Conservation (phyloP, 2,888 invertebrate genomes). For the Chloroclysta siterata region DNA sequence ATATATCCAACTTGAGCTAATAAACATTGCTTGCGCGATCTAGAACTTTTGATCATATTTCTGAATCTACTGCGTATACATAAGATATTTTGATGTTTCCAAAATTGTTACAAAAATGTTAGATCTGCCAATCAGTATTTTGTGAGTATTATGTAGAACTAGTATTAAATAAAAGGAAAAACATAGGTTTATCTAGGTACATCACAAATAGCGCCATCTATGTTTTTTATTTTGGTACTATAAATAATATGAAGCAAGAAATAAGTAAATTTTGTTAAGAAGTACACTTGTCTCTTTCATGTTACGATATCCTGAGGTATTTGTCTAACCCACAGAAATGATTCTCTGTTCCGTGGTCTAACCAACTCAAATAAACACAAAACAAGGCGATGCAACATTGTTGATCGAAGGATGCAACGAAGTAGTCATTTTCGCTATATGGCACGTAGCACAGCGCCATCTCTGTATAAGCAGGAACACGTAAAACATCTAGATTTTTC, state of each 20-base stretch:
- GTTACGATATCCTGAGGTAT: background rate
- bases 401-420: too few relatives aligned
- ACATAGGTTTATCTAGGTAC: background rate
- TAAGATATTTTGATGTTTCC: background rate
- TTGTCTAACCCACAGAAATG: too few relatives aligned
- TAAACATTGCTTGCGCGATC: conserved; percentile 44
- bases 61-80: background rate
- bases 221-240: background rate
- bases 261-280: too few relatives aligned
- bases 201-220: conserved; percentile 15
- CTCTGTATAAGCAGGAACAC: too few relatives aligned
- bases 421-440: too few relatives aligned
- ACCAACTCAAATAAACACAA: too few relatives aligned
- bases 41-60: conserved; percentile 32
- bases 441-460: too few relatives aligned
- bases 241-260: too few relatives aligned
- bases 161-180: background rate
- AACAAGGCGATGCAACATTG: too few relatives aligned
- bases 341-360: too few relatives aligned
- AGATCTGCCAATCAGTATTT: background rate
- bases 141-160: conserved; percentile 2
- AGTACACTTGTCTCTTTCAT: too few relatives aligned
- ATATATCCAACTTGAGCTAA: background rate
- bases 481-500: too few relatives aligned
- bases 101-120: background rate